Base-by-base conservation (phyloP, 35 echinoderm and acorn worm species). In the Ophioderma brevispina region DNA sequence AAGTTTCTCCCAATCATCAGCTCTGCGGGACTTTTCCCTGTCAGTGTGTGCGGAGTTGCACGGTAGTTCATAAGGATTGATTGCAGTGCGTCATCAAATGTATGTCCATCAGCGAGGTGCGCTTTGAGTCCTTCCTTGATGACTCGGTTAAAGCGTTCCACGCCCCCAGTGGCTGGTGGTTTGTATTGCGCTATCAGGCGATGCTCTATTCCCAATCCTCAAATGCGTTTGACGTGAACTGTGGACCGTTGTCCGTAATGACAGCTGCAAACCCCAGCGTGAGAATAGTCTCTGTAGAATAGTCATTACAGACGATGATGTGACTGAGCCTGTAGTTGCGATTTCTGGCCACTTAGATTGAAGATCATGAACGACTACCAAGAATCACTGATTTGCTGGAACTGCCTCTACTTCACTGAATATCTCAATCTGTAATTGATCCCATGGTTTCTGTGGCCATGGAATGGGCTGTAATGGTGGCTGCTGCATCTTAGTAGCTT, bases 301-400 rank as follows among this genome's bases (percentile, higher is more conserved):
- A 87, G 23, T 8, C n/a, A 30, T 10, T 10, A 32, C 34, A 78
- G 76, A 11, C 8, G 46, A 2, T 55, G 82, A 25, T 55, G 40
- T 28, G 18, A 21, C 32, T 77, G 85, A 6, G 37, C 28, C n/a
- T 37, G 79, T 81, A 3, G 28, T 5, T 37, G 85, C 56, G 28
- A 87, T 87, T 37, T 87, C 85, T 36, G 85, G 85, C 87, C 87
- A 80, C 37, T 89, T 89, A n/a, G 75, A 80, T 38, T 89, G 87
- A 2, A 89, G 77, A 33, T 89, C 87, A 43, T 89, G 87, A 10
- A 89, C 25, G 33, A 89, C 87, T 23, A 89, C 25, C 0, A 80
- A 43, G 32, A 89, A 89, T 23, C 77, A n/a, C n/a, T 80, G 87
- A 55, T 38, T 52, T 15, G 6, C 4, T 15, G 76, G 76, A 18